Base-by-base conservation (phyloP, 2,888 invertebrate genomes). In the Limnephilus lunatus region DNA sequence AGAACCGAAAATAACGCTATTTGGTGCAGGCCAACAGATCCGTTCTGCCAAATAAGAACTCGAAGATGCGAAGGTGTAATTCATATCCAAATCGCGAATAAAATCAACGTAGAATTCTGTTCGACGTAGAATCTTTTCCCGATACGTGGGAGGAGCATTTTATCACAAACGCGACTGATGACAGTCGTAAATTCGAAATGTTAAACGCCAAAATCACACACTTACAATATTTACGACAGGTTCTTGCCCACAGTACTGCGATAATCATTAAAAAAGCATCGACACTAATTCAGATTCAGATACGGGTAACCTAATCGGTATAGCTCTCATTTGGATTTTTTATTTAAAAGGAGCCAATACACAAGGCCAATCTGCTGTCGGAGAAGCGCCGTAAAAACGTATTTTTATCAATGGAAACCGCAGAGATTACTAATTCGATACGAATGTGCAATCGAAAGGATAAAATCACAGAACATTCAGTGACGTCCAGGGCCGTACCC, bases 1-100 rank as follows among this genome's bases (percentile, higher is more conserved):
- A 89, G 30, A 89, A 89, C 68, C 86, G n/a, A 88, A 89, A 89
- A 89, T 89, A 89, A 39, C 88, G 88, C 80, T 89, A 89, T 89
- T 89, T 30, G 35, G 81, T 39, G 32, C 88, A 35, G 80, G 32
- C 39, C n/a, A 80, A 30, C 39, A 81, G 35, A 89, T 89, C 80
- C 11, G 68, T 9, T 68, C 68, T 68, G 68, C 68, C 68, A 68
- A 68, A 68, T 68, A n/a, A n/a, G 68, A 68, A 25, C 53, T 68
- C 19, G 7, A 25, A 7, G 7, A 68, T 25, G 68, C 53, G 68
- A 68, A 68, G 68, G 25, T 68, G 68, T 68, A 68, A 25, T 25
- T 68, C 25, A 25, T 68, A 9, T 68, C 25, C 68, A 68, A 7
- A 68, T 68, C 25, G 68, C 11, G 68, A 68, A 68, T n/a, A 19